Evolutionary conservation across 2,113 vertebrate genomes (phyloP), one percentile per base, ranked within the genome.

Genomic region (Gulo gulo): DNA sequence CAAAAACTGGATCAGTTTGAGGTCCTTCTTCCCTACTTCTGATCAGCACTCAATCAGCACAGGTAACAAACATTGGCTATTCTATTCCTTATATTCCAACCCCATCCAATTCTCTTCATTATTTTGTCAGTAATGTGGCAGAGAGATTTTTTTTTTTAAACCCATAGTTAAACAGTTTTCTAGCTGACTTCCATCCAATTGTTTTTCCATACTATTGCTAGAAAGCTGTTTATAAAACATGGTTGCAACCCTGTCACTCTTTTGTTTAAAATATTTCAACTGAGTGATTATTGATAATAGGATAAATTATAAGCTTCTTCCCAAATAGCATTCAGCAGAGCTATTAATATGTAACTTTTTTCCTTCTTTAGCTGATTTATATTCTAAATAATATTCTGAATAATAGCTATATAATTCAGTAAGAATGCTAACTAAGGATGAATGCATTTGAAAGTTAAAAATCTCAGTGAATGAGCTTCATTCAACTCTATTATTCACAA

Each of bases 341-440:
- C 11, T 61, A 29, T 73, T 82, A 47, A 34, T 34, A 90, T 26
- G 85, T 23, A 55, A 57, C 0, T 45, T 15, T 61, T 61, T 45
- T 83, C 73, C 45, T 47, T 89, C 6, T 47, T 65, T 86, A 29
- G 34, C 69, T 82, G 34, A 65, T 65, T 78, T 71, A 57, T 9
- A 63, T 14, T 2, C 80, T 69, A 93, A 26, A 29, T 61, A 84
- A 47, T 73, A 93, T 76, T 87, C 31, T 87, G 59, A 88, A 76
- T 88, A 88, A 78, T 39, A 73, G n/a, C 23, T 83, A 34, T 24
- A 76, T 18, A 89, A 59, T 61, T 92, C 24, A 50, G 20, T 65
- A 94, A 87, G n/a, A 94, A 88, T 86, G n/a, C 11, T 76, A 91
- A 96, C 14, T 29, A 76, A 91, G 91, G 18, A 10, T 81, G 52